Conservation (phyloP, 2,113 vertebrate genomes). For the Podarcis cretensis region DNA sequence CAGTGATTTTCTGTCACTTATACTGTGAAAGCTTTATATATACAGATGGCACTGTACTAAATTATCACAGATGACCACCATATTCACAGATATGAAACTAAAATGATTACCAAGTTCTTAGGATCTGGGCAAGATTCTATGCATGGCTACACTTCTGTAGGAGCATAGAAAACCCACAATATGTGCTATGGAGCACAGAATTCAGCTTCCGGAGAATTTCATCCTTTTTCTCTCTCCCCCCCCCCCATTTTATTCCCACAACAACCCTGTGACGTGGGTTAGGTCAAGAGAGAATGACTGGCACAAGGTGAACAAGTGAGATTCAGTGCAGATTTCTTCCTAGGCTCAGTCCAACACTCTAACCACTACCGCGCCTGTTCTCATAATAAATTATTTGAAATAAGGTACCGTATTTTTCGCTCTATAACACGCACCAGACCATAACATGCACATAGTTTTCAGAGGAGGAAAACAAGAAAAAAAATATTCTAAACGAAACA, state of each 20-base stretch:
- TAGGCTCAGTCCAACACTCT: not conserved
- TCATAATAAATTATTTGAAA: not conserved
- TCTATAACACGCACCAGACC: too few relatives aligned
- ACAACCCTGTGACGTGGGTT: not conserved
- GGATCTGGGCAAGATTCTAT: not conserved
- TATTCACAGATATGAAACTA: not conserved
- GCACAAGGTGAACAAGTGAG: not conserved
- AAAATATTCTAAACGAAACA: too few relatives aligned
- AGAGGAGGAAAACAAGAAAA: too few relatives aligned
- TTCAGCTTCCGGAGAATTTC: not conserved
- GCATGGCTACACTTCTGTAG: not conserved
- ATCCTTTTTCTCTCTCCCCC: not conserved
- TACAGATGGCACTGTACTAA: not conserved
- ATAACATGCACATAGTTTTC: too few relatives aligned
- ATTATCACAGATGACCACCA: not conserved
- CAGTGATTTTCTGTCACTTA: not conserved
- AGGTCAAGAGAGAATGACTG: not conserved
- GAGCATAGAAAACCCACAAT: not conserved
- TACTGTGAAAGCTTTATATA: not conserved
- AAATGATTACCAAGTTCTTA: too few relatives aligned
- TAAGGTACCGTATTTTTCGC: not conserved
- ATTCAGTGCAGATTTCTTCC: not conserved
- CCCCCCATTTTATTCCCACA: not conserved
- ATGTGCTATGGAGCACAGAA: not conserved
- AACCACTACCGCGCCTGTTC: not conserved